A percentile compares a stretch with the other conserved stretches of the same genome.
phyloP scores from a whole-genome alignment of 2,888 invertebrate species.

The Melinopterus prodromus region DNA sequence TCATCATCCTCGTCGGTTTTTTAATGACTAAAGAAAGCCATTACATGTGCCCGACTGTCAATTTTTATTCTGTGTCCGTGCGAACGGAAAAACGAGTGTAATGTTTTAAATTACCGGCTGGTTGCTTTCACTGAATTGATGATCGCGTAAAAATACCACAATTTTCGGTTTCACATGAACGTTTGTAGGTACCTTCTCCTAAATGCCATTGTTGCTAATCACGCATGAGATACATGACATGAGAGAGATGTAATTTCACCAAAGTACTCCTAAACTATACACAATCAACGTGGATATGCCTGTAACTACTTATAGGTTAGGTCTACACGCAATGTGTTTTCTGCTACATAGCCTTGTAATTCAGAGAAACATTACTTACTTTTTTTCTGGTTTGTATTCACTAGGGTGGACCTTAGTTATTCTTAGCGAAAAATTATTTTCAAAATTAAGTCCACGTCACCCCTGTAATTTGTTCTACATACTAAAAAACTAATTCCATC shows the following conservation, averaged over 20 bases:
- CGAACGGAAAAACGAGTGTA: not conserved
- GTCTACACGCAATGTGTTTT: not conserved
- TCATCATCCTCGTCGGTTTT: not conserved
- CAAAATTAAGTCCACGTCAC: no score
- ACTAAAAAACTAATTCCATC: no score
- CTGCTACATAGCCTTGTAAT: not conserved
- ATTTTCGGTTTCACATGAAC: not conserved
- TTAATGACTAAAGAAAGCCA: slow-evolving; percentile 4
- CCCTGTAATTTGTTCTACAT: no score
- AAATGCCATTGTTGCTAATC: not conserved
- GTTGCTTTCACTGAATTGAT: not conserved
- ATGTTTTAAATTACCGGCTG: not conserved
- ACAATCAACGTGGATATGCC: not conserved
- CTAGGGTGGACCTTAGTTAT: no score
- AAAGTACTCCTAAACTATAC: not conserved
- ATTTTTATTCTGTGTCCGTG: not conserved
- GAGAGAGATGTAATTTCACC: not conserved
- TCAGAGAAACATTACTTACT: no score
- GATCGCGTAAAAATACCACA: not conserved
- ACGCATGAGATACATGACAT: not conserved
- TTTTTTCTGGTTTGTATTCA: no score
- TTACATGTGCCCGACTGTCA: not conserved
- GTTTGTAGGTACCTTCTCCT: not conserved
- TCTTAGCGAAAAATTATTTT: no score
- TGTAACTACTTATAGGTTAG: not conserved